phyloP scores from a whole-genome alignment of 1,140 invertebrate genomes.

The Pseudoatta argentina region DNA sequence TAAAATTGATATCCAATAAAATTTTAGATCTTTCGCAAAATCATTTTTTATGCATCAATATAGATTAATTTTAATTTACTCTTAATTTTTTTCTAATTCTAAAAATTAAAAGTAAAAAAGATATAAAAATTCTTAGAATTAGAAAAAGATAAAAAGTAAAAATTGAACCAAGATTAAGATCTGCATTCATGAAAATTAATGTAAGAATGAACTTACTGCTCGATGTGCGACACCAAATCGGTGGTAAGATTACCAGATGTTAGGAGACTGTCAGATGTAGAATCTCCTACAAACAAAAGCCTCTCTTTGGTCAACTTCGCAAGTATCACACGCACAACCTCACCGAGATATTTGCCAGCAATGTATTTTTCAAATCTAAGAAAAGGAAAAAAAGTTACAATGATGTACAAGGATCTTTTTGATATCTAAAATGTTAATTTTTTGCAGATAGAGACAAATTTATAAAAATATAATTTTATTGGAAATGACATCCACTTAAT shows the following conservation, averaged over 20 bases:
- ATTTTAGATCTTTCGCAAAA: too few relatives aligned
- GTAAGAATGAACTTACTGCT: slow-evolving; percentile 86
- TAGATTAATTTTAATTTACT: too few relatives aligned
- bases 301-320: slow-evolving; percentile 86
- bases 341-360: slow-evolving; percentile 90
- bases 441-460: neutral
- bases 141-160: too few relatives aligned
- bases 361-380: slow-evolving; percentile 91
- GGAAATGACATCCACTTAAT: neutral
- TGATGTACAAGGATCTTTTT: neutral
- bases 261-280: slow-evolving; percentile 82
- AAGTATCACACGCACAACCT: slow-evolving; percentile 88
- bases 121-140: too few relatives aligned
- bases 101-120: too few relatives aligned
- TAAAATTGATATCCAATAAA: too few relatives aligned
- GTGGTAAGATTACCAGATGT: slow-evolving; percentile 88
- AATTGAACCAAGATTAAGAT: too few relatives aligned
- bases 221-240: slow-evolving; percentile 91
- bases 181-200: too few relatives aligned
- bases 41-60: too few relatives aligned
- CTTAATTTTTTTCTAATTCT: too few relatives aligned
- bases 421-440: slow-evolving; percentile 14
- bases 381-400: slow-evolving; percentile 42
- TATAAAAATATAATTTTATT: slow-evolving; percentile 11
- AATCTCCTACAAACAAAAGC: slow-evolving; percentile 87